phyloP scores from a whole-genome alignment of 2,113 vertebrate species.

The Rousettus leschenaultii region DNA sequence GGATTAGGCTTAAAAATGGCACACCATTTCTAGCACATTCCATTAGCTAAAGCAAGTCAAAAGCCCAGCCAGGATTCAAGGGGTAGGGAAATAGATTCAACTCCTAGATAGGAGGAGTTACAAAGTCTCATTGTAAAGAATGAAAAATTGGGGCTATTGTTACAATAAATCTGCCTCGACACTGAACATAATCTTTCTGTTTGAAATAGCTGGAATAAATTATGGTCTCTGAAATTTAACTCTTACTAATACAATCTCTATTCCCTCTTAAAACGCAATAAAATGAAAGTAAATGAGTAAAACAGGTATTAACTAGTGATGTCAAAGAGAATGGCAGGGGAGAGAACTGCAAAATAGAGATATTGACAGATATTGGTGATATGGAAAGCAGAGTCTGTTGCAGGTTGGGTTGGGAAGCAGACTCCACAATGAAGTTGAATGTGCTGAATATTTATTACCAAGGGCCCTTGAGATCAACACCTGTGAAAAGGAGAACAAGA shows the following conservation, averaged over 20 bases:
- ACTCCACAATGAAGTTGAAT: neutral
- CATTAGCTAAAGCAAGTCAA: neutral
- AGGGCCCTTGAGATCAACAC: neutral
- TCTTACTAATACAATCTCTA: neutral
- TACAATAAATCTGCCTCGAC: neutral
- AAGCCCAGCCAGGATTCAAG: neutral
- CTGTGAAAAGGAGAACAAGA: neutral
- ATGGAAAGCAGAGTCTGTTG: neutral
- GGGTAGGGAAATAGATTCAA: neutral
- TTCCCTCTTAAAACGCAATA: neutral
- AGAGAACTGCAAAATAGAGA: neutral
- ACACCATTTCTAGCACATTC: neutral
- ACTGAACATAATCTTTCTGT: neutral
- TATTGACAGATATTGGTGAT: neutral
- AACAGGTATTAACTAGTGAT: neutral
- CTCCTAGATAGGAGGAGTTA: neutral
- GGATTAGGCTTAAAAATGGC: neutral
- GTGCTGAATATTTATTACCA: neutral
- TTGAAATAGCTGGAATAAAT: constrained; percentile 4
- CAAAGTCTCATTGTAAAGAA: neutral
- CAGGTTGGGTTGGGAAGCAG: neutral
- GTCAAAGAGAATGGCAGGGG: neutral
- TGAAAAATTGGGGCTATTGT: neutral
- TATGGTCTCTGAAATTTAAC: neutral
- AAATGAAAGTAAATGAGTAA: neutral